Percentiles rank a stretch among this genome's conserved stretches.
phyloP scores from a whole-genome alignment of 2,797 vertebrate genomes.

The Meda fulgida region DNA sequence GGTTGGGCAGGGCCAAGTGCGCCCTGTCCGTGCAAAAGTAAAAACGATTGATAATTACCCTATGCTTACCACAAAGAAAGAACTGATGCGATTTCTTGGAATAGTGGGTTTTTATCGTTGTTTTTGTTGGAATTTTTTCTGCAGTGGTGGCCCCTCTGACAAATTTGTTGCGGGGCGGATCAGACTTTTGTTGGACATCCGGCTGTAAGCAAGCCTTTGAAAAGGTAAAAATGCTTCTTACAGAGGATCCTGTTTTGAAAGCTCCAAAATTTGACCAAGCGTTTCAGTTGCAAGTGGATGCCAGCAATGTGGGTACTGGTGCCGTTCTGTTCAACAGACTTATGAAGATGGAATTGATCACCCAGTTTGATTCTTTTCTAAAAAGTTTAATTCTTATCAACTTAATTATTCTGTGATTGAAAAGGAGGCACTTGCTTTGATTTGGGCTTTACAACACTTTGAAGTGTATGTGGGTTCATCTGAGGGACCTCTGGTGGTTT shows the following conservation, averaged over 20 bases:
- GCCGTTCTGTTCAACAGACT: not conserved
- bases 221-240: not conserved
- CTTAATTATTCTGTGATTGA: too few relatives aligned
- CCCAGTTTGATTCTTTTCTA: not conserved
- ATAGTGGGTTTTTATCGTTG: not conserved
- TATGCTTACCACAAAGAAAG: not conserved
- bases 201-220: not conserved
- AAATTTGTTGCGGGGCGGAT: not conserved
- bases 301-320: not conserved
- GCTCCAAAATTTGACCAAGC: not conserved
- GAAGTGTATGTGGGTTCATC: too few relatives aligned
- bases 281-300: not conserved
- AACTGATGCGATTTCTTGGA: constrained; percentile 3
- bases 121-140: not conserved
- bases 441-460: too few relatives aligned
- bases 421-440: too few relatives aligned
- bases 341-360: not conserved
- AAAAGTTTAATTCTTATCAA: not conserved
- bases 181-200: not conserved
- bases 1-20: not conserved
- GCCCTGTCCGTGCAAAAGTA: not conserved
- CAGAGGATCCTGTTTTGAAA: not conserved
- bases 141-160: not conserved
- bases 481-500: too few relatives aligned
- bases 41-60: not conserved